Evolutionary conservation across 1,140 invertebrate genomes (phyloP).

Genomic region (Protaetia brevitarsis): DNA sequence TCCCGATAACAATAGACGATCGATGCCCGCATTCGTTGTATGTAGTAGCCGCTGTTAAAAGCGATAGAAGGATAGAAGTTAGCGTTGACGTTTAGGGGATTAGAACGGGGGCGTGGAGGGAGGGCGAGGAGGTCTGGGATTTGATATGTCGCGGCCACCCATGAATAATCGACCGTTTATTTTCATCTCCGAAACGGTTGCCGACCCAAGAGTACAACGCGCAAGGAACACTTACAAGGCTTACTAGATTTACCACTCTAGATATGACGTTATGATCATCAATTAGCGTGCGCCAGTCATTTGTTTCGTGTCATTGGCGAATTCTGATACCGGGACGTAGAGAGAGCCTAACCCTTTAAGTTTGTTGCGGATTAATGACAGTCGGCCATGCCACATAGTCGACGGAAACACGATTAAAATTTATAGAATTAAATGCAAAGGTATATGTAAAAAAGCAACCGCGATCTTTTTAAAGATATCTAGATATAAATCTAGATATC

Average conservation of each 20-base stretch:
- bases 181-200: constrained; percentile 30
- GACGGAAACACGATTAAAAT: constrained; percentile 10
- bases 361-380: constrained; percentile 27
- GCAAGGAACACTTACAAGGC: constrained; percentile 23
- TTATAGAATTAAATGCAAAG: no score
- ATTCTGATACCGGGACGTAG: constrained; percentile 38
- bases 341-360: constrained; percentile 29
- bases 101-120: background rate
- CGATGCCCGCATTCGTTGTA: background rate
- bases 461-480: no score
- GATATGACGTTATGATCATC: constrained; percentile 42
- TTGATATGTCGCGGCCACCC: constrained; percentile 14
- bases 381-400: constrained; percentile 19
- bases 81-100: background rate
- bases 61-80: constrained; percentile 5
- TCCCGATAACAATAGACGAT: constrained; percentile 11
- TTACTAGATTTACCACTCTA: constrained; percentile 40
- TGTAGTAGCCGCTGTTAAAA: background rate
- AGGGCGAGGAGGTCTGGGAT: background rate
- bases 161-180: constrained; percentile 27
- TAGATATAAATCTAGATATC: background rate
- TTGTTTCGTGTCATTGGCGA: constrained; percentile 40
- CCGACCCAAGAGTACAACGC: constrained; percentile 9
- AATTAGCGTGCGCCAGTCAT: constrained; percentile 40
- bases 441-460: no score